Evolutionary conservation across 2,888 invertebrate genomes (phyloP).

Genomic region (Xestia xanthographa): DNA sequence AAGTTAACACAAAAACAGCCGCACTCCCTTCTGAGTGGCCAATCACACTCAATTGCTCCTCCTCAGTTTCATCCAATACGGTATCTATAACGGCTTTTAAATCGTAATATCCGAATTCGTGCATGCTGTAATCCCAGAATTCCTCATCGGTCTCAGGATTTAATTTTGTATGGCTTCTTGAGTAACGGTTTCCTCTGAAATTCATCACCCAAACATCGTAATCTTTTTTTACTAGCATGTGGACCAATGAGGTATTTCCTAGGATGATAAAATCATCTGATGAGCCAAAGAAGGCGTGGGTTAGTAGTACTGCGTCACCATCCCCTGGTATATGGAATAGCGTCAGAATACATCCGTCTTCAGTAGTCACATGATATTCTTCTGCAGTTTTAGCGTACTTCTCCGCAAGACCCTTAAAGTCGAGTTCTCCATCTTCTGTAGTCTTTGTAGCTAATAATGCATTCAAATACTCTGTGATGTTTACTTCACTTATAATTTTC

Average conservation of each 20-base stretch:
- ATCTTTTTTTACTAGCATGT: slow-evolving; percentile 24
- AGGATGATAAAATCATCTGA: slow-evolving; percentile 33
- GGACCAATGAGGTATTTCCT: slow-evolving; percentile 41
- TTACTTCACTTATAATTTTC: neutral
- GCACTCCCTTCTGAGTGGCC: slow-evolving; percentile 48
- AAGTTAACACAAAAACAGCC: slow-evolving; percentile 30
- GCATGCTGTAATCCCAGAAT: slow-evolving; percentile 56
- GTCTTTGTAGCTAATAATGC: neutral
- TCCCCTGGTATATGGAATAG: slow-evolving; percentile 43
- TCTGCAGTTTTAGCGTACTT: slow-evolving; percentile 29
- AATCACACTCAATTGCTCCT: slow-evolving; percentile 30
- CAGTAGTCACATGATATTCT: slow-evolving; percentile 45
- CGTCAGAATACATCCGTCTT: slow-evolving; percentile 51
- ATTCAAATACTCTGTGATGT: slow-evolving; percentile 9
- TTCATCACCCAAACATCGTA: slow-evolving; percentile 56
- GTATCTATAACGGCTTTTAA: slow-evolving; percentile 48
- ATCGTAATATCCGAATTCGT: slow-evolving; percentile 45
- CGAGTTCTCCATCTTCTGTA: slow-evolving; percentile 21
- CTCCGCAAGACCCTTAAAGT: slow-evolving; percentile 35
- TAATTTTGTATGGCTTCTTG: slow-evolving; percentile 35
- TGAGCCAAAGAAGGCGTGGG: slow-evolving; percentile 18
- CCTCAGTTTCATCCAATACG: slow-evolving; percentile 25
- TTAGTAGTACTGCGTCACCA: slow-evolving; percentile 11
- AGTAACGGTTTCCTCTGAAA: slow-evolving; percentile 50
- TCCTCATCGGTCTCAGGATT: slow-evolving; percentile 37